phyloP scores from a whole-genome alignment of 1,140 invertebrate genomes.

The Cephus cinctus region DNA sequence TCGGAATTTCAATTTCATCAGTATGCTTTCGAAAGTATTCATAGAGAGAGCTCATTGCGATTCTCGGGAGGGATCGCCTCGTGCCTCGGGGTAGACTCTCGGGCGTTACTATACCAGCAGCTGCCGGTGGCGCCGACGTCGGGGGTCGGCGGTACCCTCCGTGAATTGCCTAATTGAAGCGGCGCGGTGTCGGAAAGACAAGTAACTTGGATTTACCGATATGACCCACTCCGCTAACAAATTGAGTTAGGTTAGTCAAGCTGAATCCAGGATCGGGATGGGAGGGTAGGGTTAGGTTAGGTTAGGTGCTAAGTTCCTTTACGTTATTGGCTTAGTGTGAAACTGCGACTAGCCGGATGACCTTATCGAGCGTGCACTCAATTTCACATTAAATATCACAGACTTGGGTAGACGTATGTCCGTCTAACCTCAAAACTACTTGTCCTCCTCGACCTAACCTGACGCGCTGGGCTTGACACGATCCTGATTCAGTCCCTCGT shows the following conservation, averaged over 20 bases:
- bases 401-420: background rate
- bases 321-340: background rate
- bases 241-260: constrained; percentile 47
- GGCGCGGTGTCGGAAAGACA: constrained; percentile 27
- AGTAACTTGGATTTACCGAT: constrained; percentile 43
- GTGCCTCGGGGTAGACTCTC: too few relatives aligned
- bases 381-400: background rate
- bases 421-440: too few relatives aligned
- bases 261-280: constrained; percentile 30
- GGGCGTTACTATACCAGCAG: too few relatives aligned
- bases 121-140: too few relatives aligned
- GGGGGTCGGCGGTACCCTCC: too few relatives aligned
- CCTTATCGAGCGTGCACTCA: background rate
- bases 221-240: constrained; percentile 37
- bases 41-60: constrained; percentile 11
- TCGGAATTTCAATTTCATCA: too few relatives aligned
- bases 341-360: background rate
- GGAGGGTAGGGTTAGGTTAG: background rate
- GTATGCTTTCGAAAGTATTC: too few relatives aligned
- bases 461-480: too few relatives aligned
- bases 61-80: too few relatives aligned
- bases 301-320: background rate
- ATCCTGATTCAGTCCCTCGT: too few relatives aligned
- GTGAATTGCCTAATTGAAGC: background rate
- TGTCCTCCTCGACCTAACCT: background rate